phyloP scores from a whole-genome alignment of 2,888 invertebrate genomes.

The Hylaea fasciaria region DNA sequence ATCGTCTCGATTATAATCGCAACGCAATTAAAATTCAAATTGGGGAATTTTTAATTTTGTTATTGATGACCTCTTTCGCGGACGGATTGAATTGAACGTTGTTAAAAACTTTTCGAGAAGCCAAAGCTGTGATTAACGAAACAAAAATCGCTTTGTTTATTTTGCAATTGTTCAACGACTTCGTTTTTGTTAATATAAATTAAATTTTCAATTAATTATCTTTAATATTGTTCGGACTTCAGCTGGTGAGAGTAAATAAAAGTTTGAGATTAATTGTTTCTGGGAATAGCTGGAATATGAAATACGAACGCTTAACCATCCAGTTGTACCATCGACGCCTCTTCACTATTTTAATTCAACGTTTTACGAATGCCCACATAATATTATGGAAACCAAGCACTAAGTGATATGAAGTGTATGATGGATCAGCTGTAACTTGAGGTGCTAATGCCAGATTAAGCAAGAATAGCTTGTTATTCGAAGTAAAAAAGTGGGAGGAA shows the following conservation, averaged over 20 bases:
- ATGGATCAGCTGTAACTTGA: too few species aligned
- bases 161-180: constrained; percentile 48
- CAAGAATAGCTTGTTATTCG: too few species aligned
- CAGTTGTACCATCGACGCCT: background rate
- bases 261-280: constrained; percentile 12
- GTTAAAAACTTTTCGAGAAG: constrained; percentile 74
- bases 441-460: too few species aligned
- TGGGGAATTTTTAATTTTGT: constrained; percentile 83
- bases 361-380: too few species aligned
- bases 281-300: background rate
- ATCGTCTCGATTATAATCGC: constrained; percentile 80
- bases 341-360: background rate
- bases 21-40: constrained; percentile 84
- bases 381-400: too few species aligned
- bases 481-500: too few species aligned
- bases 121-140: constrained; percentile 62
- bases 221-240: constrained; percentile 21
- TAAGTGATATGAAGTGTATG: too few species aligned
- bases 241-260: constrained; percentile 20
- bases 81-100: constrained; percentile 71
- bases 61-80: constrained; percentile 80
- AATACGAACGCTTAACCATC: background rate
- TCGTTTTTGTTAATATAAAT: constrained; percentile 43
- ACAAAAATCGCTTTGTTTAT: constrained; percentile 70
- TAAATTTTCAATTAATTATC: constrained; percentile 37